phyloP scores from a whole-genome alignment of 1,140 invertebrate genomes.

The Mactra quadrangularis region DNA sequence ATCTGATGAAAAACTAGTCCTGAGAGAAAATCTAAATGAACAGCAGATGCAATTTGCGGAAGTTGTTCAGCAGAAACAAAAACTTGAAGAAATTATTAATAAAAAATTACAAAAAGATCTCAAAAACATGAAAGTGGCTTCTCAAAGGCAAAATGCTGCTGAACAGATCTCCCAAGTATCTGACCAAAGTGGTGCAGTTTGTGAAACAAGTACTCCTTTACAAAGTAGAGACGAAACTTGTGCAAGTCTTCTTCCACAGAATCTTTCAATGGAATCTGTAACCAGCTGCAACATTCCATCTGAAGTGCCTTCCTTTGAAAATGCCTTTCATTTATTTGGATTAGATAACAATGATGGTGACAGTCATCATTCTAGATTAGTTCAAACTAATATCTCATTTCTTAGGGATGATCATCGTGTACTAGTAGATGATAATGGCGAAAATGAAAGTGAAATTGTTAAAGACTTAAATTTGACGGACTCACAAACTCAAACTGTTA shows the following conservation, averaged over 20 bases:
- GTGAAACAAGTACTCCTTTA: background rate
- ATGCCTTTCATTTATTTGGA: constrained; percentile 42
- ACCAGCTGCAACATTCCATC: constrained; percentile 4
- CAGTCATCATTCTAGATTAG: background rate
- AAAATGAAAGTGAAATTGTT: constrained; percentile 3
- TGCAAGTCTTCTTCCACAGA: too few relatives aligned
- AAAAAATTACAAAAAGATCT: constrained; percentile 55
- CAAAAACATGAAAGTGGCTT: constrained; percentile 55
- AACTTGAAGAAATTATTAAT: constrained; percentile 56
- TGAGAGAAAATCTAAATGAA: constrained; percentile 47
- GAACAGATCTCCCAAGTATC: background rate
- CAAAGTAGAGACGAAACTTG: background rate
- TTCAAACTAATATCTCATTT: constrained; percentile 43
- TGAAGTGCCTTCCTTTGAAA: constrained; percentile 48
- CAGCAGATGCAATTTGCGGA: constrained; percentile 40
- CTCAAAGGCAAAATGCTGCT: constrained; percentile 31
- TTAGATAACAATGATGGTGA: constrained; percentile 4
- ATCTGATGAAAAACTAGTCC: constrained; percentile 33
- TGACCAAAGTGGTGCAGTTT: background rate
- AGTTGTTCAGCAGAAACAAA: constrained; percentile 55
- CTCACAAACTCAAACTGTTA: constrained; percentile 12
- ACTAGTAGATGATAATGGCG: constrained; percentile 46
- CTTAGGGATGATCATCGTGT: constrained; percentile 4
- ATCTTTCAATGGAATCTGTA: too few relatives aligned
- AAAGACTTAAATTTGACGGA: constrained; percentile 22